A percentile compares a stretch with the other conserved stretches of the same genome.
Evolutionary conservation across 2,113 vertebrate genomes (phyloP).

Genomic region (Cyprinus carpio): DNA sequence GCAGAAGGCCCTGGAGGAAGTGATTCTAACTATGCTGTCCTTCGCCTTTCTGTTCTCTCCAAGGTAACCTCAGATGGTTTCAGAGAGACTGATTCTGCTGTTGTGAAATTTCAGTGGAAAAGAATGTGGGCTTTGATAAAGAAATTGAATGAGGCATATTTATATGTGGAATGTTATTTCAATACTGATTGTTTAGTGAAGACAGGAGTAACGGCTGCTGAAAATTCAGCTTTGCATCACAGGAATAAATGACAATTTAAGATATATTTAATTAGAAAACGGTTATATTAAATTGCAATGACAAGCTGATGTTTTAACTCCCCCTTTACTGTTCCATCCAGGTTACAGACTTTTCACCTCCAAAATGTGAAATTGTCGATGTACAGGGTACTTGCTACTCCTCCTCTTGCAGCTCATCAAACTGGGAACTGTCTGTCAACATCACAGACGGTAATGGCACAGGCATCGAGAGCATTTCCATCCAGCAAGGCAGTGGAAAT

Average conservation of each 20-base stretch:
- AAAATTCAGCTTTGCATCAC: too few relatives aligned
- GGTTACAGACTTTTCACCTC: conserved; percentile 71
- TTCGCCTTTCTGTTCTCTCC: conserved; percentile 69
- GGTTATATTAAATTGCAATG: too few relatives aligned
- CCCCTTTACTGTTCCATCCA: conserved; percentile 43
- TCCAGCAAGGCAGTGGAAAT: conserved; percentile 61
- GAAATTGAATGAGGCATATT: too few relatives aligned
- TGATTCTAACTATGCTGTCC: conserved; percentile 69
- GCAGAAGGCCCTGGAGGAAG: conserved; percentile 53
- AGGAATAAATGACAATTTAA: too few relatives aligned
- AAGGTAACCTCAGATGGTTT: conserved; percentile 64
- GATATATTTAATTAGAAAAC: not conserved
- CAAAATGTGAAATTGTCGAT: conserved; percentile 59
- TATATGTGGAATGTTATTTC: too few relatives aligned
- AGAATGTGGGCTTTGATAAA: too few relatives aligned
- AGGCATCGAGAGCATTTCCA: conserved; percentile 59
- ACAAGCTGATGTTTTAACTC: not conserved
- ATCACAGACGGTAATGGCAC: conserved; percentile 69
- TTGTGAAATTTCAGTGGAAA: not conserved
- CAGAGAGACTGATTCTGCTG: not conserved
- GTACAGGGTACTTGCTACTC: conserved; percentile 57
- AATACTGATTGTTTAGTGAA: too few relatives aligned
- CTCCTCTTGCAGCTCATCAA: conserved; percentile 54
- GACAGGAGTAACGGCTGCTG: too few relatives aligned
- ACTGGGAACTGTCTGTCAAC: conserved; percentile 67